Evolutionary conservation across 2,113 vertebrate species (phyloP), one percentile per base, ranked within the genome.

Genomic region (Gymnocephalus cernua): DNA sequence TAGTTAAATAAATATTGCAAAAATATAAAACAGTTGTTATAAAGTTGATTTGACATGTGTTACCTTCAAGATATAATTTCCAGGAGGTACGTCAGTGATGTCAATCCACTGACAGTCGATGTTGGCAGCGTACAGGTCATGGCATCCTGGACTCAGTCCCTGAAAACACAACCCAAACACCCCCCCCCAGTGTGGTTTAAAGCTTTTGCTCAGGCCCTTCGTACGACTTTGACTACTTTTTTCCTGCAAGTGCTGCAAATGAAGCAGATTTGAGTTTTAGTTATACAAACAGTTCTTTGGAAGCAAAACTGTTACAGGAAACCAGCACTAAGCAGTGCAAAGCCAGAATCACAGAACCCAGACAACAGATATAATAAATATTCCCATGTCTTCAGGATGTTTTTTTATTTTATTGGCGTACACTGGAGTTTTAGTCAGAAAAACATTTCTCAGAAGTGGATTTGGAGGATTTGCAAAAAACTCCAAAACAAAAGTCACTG

Each of bases 41-140:
- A 12, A 59, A 63, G 8, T 44, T 4, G 29, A 29, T 13, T 19
- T 68, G n/a, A 69, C 19, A 14, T 0, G 27, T 38, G 27, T 74
- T 84, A 96, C 96, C 95, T 96, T 96, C 5, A 97, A 88, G 45
- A 96, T 87, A 50, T 97, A 97, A 67, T 93, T 96, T 72, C 96
- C 96, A 5, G 95, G 95, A 50, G 86, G 90, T 0, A 97, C 95
- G n/a, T 97, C 96, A 0, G 96, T 96, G 87, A 97, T 97, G 91
- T 97, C 96, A 11, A 97, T 96, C 96, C 96, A 97, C 87, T 97
- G 96, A 85, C 96, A 97, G 89, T 97, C 96, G 25, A 97, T 97
- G 85, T 96, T 95, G 69, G 96, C 96, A 35, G 96, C 95, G 38
- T 97, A 97, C 5, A 94, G 90, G 68, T 97, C 96, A n/a, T 96